A percentile compares a stretch with the other conserved stretches of the same genome.
phyloP scores from a whole-genome alignment of 2,797 vertebrate genomes.

The Cercopithecus hamlyni region DNA sequence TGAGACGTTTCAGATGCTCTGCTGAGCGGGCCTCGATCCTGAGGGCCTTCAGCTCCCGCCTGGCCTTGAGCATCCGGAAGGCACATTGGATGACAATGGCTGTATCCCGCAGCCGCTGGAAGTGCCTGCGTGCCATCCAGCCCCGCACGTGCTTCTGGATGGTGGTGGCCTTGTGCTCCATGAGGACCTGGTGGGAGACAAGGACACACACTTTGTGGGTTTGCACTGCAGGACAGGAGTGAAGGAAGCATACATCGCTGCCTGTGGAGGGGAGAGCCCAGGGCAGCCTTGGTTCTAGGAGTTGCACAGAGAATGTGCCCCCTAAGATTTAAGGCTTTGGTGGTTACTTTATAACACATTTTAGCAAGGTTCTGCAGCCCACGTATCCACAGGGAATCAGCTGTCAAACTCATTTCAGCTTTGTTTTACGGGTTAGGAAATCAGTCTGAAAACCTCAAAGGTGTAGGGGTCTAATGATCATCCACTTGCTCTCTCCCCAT shows the following conservation, averaged over 20 bases:
- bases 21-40: slow-evolving; percentile 94
- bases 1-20: slow-evolving; percentile 93
- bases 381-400: neutral
- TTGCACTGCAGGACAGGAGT: accelerated
- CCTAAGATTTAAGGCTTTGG: neutral
- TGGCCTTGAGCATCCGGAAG: slow-evolving; percentile 89
- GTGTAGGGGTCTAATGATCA: neutral
- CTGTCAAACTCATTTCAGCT: neutral
- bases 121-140: slow-evolving; percentile 90
- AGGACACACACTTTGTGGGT: neutral
- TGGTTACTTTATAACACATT: neutral
- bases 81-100: slow-evolving; percentile 93
- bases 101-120: slow-evolving; percentile 82
- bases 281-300: neutral
- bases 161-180: slow-evolving; percentile 92
- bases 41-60: slow-evolving; percentile 88
- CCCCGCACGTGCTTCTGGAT: slow-evolving; percentile 91
- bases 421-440: neutral
- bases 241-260: accelerated
- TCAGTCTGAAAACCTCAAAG: neutral
- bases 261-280: accelerated
- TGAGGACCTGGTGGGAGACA: slow-evolving; percentile 87
- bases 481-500: neutral
- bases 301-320: accelerated
- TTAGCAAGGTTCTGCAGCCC: neutral